Evolutionary conservation across 1,140 invertebrate genomes (phyloP).

Genomic region (Notospermus geniculatus): DNA sequence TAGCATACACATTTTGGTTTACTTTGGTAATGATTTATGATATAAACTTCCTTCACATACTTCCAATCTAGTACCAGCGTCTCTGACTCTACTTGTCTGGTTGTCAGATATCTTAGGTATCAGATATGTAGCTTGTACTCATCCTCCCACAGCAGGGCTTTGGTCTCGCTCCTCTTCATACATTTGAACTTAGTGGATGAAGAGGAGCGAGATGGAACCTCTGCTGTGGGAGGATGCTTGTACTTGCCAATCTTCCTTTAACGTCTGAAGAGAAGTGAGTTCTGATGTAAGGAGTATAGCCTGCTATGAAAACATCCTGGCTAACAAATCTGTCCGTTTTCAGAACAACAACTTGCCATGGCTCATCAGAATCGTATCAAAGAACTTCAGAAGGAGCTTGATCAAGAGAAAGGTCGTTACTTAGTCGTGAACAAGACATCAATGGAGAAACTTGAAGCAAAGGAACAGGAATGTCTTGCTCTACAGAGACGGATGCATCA

Average conservation of each 20-base stretch:
- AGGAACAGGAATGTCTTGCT: constrained; percentile 61
- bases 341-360: constrained; percentile 45
- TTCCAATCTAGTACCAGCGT: too few relatives aligned
- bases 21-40: too few relatives aligned
- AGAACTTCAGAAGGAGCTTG: constrained; percentile 73
- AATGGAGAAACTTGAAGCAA: constrained; percentile 60
- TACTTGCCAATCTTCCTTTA: too few relatives aligned
- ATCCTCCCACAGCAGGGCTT: too few relatives aligned
- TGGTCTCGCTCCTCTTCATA: too few relatives aligned
- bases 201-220: neutral
- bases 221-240: too few relatives aligned
- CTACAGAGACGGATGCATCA: constrained; percentile 64
- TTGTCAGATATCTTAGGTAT: too few relatives aligned
- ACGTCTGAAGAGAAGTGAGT: neutral
- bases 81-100: too few relatives aligned
- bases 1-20: too few relatives aligned
- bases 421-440: constrained; percentile 60
- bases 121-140: too few relatives aligned
- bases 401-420: constrained; percentile 63
- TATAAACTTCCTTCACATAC: too few relatives aligned
- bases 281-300: neutral
- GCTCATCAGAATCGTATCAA: constrained; percentile 59
- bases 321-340: constrained; percentile 12
- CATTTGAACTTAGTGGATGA: too few relatives aligned
- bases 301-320: neutral